A percentile compares a stretch with the other conserved stretches of the same genome.
These are phyloP conservation scores for Myodes glareolus DNA, from an alignment of 2,113 vertebrate genomes.

Conservation along the genomic window DNA sequence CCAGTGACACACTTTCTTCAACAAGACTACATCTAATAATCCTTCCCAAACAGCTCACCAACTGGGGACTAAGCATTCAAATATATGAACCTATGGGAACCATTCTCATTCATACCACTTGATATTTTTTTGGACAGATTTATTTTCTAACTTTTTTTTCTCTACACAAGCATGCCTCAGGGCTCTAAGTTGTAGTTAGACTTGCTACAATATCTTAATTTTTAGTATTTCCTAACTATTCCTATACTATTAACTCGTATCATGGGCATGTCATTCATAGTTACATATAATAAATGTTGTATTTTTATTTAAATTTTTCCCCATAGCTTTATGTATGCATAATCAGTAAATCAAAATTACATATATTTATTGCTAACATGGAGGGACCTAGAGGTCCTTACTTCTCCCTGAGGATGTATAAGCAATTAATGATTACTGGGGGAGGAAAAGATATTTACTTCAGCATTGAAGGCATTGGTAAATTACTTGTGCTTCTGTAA, in stretches of 20 bases:
- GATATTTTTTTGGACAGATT: background rate
- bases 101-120: background rate
- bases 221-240: background rate
- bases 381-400: background rate
- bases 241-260: background rate
- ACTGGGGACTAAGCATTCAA: background rate
- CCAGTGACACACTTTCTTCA: background rate
- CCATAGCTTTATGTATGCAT: background rate
- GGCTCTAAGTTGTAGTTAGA: background rate
- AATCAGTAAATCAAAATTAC: background rate
- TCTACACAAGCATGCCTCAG: background rate
- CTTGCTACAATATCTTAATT: background rate
- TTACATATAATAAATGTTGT: background rate
- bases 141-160: background rate
- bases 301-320: background rate
- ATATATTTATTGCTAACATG: background rate
- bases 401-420: background rate
- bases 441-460: background rate
- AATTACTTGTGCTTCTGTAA: background rate
- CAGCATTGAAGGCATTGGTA: background rate
- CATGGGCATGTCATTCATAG: background rate
- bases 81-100: background rate
- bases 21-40: background rate
- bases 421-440: background rate
- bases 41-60: background rate